These are phyloP conservation scores for Sebastes hubbsi DNA, from an alignment of 2,797 vertebrate genomes.

Conservation along the genomic window DNA sequence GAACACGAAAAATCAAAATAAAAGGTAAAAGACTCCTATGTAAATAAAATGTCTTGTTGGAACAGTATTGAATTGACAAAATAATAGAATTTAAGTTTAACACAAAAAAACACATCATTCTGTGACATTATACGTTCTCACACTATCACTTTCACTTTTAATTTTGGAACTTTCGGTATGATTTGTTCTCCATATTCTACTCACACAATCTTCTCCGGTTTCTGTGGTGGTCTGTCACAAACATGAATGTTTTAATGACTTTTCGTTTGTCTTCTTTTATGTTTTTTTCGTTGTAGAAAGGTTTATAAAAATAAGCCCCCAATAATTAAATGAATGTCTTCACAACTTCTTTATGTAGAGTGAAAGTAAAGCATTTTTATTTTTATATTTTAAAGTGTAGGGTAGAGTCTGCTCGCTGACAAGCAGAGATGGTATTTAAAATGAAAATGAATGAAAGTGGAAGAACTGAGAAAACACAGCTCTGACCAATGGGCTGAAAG, in stretches of 20 bases:
- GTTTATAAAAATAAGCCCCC: too few species aligned
- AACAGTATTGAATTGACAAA: background rate
- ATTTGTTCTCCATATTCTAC: background rate
- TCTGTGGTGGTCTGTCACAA: background rate
- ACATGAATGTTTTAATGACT: too few species aligned
- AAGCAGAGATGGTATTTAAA: background rate
- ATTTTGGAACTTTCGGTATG: background rate
- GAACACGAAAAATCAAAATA: background rate
- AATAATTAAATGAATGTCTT: too few species aligned
- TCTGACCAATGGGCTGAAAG: background rate
- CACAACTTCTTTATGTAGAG: too few species aligned
- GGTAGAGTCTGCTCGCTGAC: background rate
- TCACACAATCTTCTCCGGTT: too few species aligned
- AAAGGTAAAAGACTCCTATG: background rate
- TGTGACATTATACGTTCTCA: too few species aligned
- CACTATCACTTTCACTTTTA: too few species aligned
- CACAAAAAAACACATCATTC: too few species aligned
- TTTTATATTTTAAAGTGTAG: too few species aligned
- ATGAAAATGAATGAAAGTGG: slow-evolving; percentile 10
- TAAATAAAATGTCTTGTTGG: background rate
- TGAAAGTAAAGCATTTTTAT: too few species aligned
- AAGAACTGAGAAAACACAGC: background rate
- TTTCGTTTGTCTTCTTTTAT: background rate
- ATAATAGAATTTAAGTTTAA: background rate
- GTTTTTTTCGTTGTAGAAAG: too few species aligned